Evolutionary conservation across 2,888 invertebrate species (phyloP).

Genomic region (Hipparchia sbordonii): DNA sequence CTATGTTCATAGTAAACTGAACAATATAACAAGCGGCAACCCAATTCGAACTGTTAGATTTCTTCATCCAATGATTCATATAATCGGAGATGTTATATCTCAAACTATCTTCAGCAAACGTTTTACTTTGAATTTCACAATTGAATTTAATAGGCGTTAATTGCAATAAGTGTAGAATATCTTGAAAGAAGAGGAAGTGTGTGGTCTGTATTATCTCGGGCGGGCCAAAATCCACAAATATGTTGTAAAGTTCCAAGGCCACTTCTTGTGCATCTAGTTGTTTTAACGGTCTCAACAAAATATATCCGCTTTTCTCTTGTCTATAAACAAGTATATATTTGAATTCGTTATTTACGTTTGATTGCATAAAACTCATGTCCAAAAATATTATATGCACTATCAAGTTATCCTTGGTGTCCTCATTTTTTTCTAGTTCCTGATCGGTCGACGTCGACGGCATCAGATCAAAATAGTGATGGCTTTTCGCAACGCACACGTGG

Average conservation of each 20-base stretch:
- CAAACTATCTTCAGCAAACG: neutral
- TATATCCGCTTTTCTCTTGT: slow-evolving; percentile 19
- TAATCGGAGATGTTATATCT: neutral
- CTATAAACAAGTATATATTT: slow-evolving; percentile 26
- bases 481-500: slow-evolving; percentile 3
- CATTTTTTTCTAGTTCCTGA: neutral
- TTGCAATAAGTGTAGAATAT: slow-evolving; percentile 11
- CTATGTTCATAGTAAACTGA: slow-evolving; percentile 17
- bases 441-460: neutral
- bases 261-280: slow-evolving; percentile 22
- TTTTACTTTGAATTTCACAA: neutral
- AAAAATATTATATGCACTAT: slow-evolving; percentile 6
- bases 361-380: neutral
- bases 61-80: slow-evolving; percentile 8
- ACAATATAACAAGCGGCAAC: slow-evolving; percentile 10
- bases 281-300: slow-evolving; percentile 23
- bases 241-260: slow-evolving; percentile 31
- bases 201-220: slow-evolving; percentile 22
- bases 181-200: neutral
- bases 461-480: neutral
- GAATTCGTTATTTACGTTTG: neutral
- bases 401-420: neutral
- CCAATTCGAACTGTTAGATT: slow-evolving; percentile 2
- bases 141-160: slow-evolving; percentile 10
- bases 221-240: slow-evolving; percentile 35